Percentiles rank a stretch among this genome's conserved stretches.
Evolutionary conservation across 2,113 vertebrate genomes (phyloP).

Genomic region (Calyptommatus sinebrachiatus): DNA sequence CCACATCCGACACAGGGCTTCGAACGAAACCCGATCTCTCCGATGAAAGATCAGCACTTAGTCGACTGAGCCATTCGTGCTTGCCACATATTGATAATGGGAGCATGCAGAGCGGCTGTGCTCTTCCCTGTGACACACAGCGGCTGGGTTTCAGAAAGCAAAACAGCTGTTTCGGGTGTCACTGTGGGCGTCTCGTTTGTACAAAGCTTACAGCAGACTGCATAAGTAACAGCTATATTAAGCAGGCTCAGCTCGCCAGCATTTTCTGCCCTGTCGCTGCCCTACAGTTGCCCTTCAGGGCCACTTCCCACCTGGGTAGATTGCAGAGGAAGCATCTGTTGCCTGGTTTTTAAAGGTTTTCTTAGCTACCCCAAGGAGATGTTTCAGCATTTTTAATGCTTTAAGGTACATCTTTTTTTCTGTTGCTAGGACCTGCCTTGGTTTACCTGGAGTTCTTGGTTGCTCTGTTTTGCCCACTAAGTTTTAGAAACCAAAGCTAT

Average conservation of each 20-base stretch:
- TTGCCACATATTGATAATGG: background rate
- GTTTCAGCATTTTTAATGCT: too few species aligned
- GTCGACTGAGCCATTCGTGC: too few species aligned
- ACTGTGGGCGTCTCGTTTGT: background rate
- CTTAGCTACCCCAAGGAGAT: background rate
- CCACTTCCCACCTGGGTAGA: background rate
- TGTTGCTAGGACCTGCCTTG: background rate
- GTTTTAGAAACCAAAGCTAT: background rate
- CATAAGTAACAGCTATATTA: too few species aligned
- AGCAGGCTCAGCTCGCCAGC: too few species aligned
- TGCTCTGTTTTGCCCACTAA: background rate
- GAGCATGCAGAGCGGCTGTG: background rate
- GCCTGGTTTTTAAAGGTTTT: background rate
- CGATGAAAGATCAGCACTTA: too few species aligned
- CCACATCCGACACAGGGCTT: too few species aligned
- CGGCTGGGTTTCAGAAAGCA: background rate
- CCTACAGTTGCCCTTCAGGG: too few species aligned
- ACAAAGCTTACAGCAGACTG: background rate
- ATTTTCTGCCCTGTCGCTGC: too few species aligned
- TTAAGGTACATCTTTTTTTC: background rate
- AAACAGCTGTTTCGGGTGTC: background rate
- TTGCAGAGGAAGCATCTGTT: background rate
- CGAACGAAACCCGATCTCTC: too few species aligned
- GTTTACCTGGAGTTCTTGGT: too few species aligned
- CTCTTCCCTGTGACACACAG: background rate